Conservation (phyloP, 1,140 invertebrate species). For the Drosophila dunni region DNA sequence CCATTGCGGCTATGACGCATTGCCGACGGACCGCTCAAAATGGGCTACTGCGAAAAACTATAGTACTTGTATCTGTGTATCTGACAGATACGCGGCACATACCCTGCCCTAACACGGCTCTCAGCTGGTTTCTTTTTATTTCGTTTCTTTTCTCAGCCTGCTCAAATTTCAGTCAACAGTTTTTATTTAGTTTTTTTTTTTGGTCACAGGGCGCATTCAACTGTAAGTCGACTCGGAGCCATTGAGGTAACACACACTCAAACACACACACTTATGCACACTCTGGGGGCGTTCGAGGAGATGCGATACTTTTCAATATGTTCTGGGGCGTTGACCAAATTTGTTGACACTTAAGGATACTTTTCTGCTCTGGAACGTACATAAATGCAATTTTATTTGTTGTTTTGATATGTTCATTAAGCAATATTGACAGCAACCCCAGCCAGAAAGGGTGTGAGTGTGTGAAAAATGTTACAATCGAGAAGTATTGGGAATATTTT, state of each 20-base stretch:
- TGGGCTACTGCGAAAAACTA: slow-evolving; percentile 52
- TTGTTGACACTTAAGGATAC: slow-evolving; percentile 36
- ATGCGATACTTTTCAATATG: slow-evolving; percentile 64
- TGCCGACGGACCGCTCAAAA: slow-evolving; percentile 48
- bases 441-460: slow-evolving; percentile 21
- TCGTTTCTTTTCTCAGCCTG: slow-evolving; percentile 62
- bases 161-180: slow-evolving; percentile 62
- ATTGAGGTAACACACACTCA: slow-evolving; percentile 30
- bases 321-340: slow-evolving; percentile 51
- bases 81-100: slow-evolving; percentile 35
- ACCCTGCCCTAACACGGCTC: background rate
- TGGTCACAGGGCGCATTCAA: slow-evolving; percentile 54
- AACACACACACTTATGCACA: background rate
- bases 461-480: slow-evolving; percentile 30
- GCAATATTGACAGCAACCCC: slow-evolving; percentile 54
- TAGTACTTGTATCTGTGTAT: slow-evolving; percentile 27
- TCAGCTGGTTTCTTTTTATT: background rate
- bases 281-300: slow-evolving; percentile 40
- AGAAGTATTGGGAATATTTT: background rate
- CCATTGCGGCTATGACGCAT: slow-evolving; percentile 61
- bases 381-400: slow-evolving; percentile 74
- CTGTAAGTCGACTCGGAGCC: slow-evolving; percentile 51
- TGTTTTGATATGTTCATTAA: slow-evolving; percentile 80
- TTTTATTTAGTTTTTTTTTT: slow-evolving; percentile 8
- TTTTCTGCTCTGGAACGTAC: slow-evolving; percentile 34